These are phyloP conservation scores for Arnoldichthys spilopterus DNA, from an alignment of 2,797 vertebrate species.

Conservation along the genomic window DNA sequence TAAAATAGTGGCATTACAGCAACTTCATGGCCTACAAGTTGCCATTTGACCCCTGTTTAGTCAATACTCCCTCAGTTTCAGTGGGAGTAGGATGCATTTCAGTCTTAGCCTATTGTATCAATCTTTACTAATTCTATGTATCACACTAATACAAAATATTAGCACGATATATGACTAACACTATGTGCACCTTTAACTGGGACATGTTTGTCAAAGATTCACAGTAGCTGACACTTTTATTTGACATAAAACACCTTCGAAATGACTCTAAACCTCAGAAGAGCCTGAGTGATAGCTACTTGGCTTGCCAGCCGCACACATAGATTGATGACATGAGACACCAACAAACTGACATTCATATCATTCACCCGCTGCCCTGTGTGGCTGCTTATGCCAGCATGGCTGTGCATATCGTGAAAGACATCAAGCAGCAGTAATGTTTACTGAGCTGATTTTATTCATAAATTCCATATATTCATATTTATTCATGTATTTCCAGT, in stretches of 20 bases:
- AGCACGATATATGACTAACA: constrained; percentile 7
- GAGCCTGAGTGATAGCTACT: constrained; percentile 46
- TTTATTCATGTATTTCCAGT: background rate
- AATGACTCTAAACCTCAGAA: constrained; percentile 41
- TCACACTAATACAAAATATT: background rate
- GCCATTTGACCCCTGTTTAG: too few species aligned
- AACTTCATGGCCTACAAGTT: too few species aligned
- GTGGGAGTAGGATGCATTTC: too few species aligned
- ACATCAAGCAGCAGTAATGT: constrained; percentile 23
- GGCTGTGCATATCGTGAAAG: constrained; percentile 28
- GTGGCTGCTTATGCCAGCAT: constrained; percentile 26
- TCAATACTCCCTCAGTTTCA: too few species aligned
- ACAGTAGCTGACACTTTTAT: constrained; percentile 37
- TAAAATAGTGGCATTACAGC: too few species aligned
- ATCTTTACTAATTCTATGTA: background rate
- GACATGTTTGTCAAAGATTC: constrained; percentile 23
- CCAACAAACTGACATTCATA: constrained; percentile 44
- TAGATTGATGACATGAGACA: constrained; percentile 47
- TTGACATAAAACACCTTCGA: constrained; percentile 26
- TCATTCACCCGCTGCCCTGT: constrained; percentile 39
- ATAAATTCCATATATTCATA: background rate
- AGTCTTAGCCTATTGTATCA: background rate
- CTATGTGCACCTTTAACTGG: constrained; percentile 17
- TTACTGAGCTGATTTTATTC: constrained; percentile 7
- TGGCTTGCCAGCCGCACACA: constrained; percentile 20